Base-by-base conservation (phyloP, 2,113 vertebrate species). In the Tor tambroides region DNA sequence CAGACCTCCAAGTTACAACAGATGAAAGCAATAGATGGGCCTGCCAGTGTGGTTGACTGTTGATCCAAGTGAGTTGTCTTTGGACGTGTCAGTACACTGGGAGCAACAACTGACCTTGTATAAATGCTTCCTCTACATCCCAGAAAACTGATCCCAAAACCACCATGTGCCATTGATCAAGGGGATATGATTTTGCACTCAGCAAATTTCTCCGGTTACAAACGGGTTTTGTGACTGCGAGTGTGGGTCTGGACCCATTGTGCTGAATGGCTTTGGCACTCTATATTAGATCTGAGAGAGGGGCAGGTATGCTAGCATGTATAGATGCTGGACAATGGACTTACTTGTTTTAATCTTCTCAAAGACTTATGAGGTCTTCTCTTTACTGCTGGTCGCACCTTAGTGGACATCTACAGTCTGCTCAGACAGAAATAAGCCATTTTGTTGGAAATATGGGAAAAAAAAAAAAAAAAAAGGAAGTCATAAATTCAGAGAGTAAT, bases 301-400 rank as follows among this genome's bases (percentile, higher is more conserved):
- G 23, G 26, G 54, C 19, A 82, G 80, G 71, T 67, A 49, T 35
- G 61, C 28, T 56, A 23, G 63, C 69, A 84, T 83, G 82, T 85
- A 88, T 86, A 80, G 88, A 87, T 87, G 83, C 14, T 80, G 79
- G 85, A 92, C 90, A 92, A 91, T 87, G 81, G 84, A 90, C 49
- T 90, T 79, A 88, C 85, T 56, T 91, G 88, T 89, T 91, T 86
- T 76, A 89, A 88, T 91, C 49, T 86, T 35, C 86, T 74, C 65
- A 86, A 83, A 87, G 81, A 86, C 84, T 80, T 87, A 86, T 91
- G 88, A 90, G 84, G 63, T 46, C n/a, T 85, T 88, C 54, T 59
- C 28, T 86, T 65, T 78, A 85, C 77, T 72, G 28, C 72, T 32
- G 85, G 75, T 90, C 51, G 59, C 77, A 74, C 78, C 82, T 83